Base-by-base conservation (phyloP, 1,140 invertebrate species). In the Drosophila hydei region DNA sequence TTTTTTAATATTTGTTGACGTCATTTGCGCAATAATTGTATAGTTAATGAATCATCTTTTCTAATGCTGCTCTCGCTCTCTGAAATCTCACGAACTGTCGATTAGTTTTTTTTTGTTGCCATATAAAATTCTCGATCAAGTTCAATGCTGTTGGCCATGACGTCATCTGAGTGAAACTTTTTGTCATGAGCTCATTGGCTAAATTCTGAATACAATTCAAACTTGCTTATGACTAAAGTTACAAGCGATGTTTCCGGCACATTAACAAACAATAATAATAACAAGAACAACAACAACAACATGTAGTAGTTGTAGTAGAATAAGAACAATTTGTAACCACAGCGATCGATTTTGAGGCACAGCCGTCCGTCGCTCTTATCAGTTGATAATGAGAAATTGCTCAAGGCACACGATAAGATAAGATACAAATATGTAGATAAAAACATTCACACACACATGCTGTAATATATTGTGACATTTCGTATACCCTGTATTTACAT, bases 381-480 rank as follows among this genome's bases (percentile, higher is more conserved):
- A 54, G 42, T 25, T 56, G 70, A 68, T 72, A 72, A 72, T 68
- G 70, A 60, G 63, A 55, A 72, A 68, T 72, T 72, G 63, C 51
- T 72, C 55, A 61, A 68, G 55, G 70, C 64, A 42, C 11, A 21
- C 43, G 67, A 70, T 61, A 55, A 60, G 70, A 72, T 72, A 68
- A 72, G 50, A 68, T 12, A 61, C 40, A 59, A 27, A 68, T 63
- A 51, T 51, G 52, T 30, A 64, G 56, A 64, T 45, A 60, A 9
- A 54, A 27, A 61, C 47, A 47, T 3, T 14, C 47, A 58, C 27
- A 59, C 9, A 30, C 9, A 36, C 5, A n/a, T n/a, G n/a, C n/a
- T n/a, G n/a, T n/a, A n/a, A n/a, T n/a, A n/a, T n/a, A n/a, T n/a
- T n/a, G n/a, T n/a, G n/a, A n/a, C n/a, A n/a, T n/a, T n/a, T n/a